A percentile compares a stretch with the other conserved stretches of the same genome.
Evolutionary conservation across 2,888 invertebrate species (phyloP).

Genomic region (Rhingia campestris): DNA sequence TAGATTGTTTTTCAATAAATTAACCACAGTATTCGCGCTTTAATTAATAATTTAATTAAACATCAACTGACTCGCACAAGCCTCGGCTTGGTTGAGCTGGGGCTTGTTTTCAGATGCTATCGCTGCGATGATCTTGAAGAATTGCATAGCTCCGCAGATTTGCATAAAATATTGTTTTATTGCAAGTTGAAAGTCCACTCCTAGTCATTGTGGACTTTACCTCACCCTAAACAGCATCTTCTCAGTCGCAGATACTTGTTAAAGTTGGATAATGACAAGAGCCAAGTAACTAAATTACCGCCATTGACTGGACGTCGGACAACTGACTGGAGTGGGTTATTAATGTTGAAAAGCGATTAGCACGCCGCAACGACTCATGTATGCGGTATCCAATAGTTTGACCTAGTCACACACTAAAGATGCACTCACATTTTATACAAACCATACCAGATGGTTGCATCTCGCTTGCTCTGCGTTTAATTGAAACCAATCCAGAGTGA

Average conservation of each 20-base stretch:
- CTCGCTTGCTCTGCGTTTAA: constrained; percentile 19
- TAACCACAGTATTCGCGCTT: constrained; percentile 33
- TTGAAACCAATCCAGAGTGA: constrained; percentile 67
- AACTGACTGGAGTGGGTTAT: constrained; percentile 62
- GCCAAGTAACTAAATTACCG: constrained; percentile 50
- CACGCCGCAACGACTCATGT: constrained; percentile 3
- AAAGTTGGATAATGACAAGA: constrained; percentile 23
- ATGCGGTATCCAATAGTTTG: constrained; percentile 28
- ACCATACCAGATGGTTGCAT: constrained; percentile 8
- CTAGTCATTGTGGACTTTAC: constrained; percentile 55
- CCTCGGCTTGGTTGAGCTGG: not conserved
- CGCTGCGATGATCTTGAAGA: constrained; percentile 54
- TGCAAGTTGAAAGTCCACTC: constrained; percentile 46
- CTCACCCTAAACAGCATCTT: constrained; percentile 40
- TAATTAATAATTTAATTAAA: constrained; percentile 56
- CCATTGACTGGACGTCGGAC: constrained; percentile 17
- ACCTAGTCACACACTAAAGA: constrained; percentile 56
- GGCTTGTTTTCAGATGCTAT: constrained; percentile 5
- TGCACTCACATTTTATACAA: constrained; percentile 9
- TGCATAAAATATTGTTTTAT: constrained; percentile 29
- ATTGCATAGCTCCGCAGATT: constrained; percentile 52
- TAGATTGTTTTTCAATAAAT: constrained; percentile 43
- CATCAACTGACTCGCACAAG: constrained; percentile 40
- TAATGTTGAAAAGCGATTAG: constrained; percentile 67
- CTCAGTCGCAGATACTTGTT: not conserved